phyloP scores from a whole-genome alignment of 2,113 vertebrate species.

The Excalfactoria chinensis region DNA sequence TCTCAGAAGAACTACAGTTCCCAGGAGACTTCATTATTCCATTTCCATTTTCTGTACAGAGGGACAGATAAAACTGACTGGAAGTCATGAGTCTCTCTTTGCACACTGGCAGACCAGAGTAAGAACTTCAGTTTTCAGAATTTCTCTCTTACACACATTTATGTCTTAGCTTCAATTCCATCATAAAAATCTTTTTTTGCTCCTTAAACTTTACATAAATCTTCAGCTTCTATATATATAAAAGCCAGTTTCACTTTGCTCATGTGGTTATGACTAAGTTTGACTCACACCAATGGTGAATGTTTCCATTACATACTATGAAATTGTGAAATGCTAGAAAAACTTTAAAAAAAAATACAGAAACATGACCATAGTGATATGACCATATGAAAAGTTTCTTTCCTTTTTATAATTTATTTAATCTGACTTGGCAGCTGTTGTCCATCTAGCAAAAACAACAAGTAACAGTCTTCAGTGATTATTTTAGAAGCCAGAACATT shows the following conservation, averaged over 20 bases:
- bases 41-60: too few relatives aligned
- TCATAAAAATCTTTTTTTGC: background rate
- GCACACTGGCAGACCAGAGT: too few relatives aligned
- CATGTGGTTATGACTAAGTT: slow-evolving; percentile 16
- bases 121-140: too few relatives aligned
- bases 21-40: too few relatives aligned
- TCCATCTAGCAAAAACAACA: background rate
- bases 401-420: background rate
- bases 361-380: background rate
- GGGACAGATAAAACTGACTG: too few relatives aligned
- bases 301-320: background rate
- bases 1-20: too few relatives aligned
- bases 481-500: background rate
- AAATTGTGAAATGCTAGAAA: background rate
- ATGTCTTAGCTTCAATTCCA: background rate
- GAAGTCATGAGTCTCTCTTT: too few relatives aligned
- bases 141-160: too few relatives aligned
- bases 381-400: background rate
- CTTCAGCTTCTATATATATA: background rate
- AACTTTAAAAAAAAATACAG: background rate
- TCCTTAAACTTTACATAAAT: background rate
- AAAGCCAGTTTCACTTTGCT: slow-evolving; percentile 3
- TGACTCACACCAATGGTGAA: background rate
- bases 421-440: background rate
- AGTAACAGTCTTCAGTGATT: background rate